A percentile compares a stretch with the other conserved stretches of the same genome.
Evolutionary conservation across 2,888 invertebrate genomes (phyloP).

Genomic region (Hypsopygia costalis): DNA sequence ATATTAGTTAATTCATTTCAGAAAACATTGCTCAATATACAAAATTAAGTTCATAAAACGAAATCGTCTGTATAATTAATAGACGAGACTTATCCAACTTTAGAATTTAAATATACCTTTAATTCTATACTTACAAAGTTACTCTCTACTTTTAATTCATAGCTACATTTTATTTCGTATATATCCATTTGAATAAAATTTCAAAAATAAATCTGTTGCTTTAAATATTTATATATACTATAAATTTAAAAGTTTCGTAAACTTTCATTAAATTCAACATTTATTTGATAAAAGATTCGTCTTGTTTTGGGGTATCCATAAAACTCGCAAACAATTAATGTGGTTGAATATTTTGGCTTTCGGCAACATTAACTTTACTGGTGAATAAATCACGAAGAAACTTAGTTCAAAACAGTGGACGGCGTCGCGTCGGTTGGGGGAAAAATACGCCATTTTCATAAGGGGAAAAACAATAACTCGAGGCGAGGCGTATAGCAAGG

Average conservation of each 20-base stretch:
- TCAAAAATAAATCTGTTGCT: too few relatives aligned
- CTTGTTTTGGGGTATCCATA: neutral
- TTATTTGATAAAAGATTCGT: conserved; percentile 6
- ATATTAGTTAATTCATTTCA: too few relatives aligned
- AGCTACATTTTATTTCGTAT: neutral
- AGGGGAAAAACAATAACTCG: conserved; percentile 74
- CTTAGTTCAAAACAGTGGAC: conserved; percentile 50
- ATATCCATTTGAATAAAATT: too few relatives aligned
- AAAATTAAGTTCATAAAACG: too few relatives aligned
- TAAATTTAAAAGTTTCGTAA: neutral
- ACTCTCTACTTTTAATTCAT: neutral
- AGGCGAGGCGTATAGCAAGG: conserved; percentile 62
- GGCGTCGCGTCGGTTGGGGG: conserved; percentile 45
- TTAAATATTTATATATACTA: neutral
- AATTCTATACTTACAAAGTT: neutral
- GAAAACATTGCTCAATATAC: too few relatives aligned
- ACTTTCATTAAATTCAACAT: neutral
- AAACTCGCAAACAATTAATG: conserved; percentile 15
- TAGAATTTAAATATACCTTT: too few relatives aligned
- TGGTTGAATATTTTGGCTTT: conserved; percentile 37
- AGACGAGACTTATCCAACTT: too few relatives aligned
- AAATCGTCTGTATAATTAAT: too few relatives aligned
- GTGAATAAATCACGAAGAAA: conserved; percentile 55
- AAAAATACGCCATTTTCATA: conserved; percentile 70
- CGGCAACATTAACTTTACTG: conserved; percentile 56